Percentiles rank a stretch among this genome's conserved stretches.
phyloP scores from a whole-genome alignment of 2,113 vertebrate species.

The Eulemur macaco region DNA sequence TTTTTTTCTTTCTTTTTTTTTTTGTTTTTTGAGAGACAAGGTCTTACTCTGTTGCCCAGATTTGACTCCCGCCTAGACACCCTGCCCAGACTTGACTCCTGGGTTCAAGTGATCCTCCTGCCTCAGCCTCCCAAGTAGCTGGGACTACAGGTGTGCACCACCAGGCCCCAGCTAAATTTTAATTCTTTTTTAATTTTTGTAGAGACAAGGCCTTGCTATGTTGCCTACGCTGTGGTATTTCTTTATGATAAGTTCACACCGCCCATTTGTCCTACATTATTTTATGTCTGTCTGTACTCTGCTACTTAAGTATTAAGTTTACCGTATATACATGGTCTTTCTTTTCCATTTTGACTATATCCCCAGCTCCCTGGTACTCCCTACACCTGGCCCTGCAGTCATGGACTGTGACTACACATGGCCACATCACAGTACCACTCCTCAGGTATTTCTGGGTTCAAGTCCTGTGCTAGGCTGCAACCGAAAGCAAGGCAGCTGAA shows the following conservation, averaged over 20 bases:
- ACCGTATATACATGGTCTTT: background rate
- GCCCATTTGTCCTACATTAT: background rate
- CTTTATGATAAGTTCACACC: background rate
- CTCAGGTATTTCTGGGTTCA: background rate
- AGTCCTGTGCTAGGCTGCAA: background rate
- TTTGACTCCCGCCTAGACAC: no score
- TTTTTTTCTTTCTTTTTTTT: no score
- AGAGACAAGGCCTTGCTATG: no score
- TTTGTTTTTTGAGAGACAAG: no score
- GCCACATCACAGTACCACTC: background rate
- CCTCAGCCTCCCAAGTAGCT: no score
- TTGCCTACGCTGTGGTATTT: background rate
- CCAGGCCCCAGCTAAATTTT: no score
- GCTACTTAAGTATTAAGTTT: background rate
- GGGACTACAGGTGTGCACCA: no score
- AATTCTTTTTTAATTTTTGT: no score
- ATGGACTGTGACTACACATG: background rate
- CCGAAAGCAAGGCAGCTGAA: background rate
- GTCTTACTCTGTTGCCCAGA: no score
- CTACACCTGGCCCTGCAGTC: background rate
- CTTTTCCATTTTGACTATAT: background rate
- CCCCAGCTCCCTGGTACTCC: background rate
- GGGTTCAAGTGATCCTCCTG: no score
- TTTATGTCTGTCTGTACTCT: background rate
- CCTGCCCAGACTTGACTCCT: no score